Evolutionary conservation across 2,797 vertebrate species (phyloP).

Genomic region (Siniperca scherzeri): DNA sequence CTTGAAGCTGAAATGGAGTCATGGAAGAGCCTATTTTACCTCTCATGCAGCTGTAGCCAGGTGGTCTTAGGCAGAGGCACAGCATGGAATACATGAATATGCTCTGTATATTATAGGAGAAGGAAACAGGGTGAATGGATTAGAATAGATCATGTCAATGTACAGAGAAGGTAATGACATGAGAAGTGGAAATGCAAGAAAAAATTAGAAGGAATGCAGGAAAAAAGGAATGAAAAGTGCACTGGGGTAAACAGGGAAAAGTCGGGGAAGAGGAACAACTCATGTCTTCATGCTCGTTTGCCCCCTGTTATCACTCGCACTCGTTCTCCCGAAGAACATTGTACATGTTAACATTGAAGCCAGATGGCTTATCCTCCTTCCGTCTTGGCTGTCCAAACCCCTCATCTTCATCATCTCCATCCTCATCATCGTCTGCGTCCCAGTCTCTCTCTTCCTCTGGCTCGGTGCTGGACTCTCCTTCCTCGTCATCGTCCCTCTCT

Average conservation of each 20-base stretch:
- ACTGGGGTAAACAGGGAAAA: slow-evolving; percentile 14
- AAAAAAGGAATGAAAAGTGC: slow-evolving; percentile 45
- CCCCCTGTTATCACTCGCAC: slow-evolving; percentile 78
- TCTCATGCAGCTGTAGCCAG: slow-evolving; percentile 88
- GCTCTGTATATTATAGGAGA: slow-evolving; percentile 49
- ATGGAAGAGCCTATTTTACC: slow-evolving; percentile 78
- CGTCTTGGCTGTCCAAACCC: slow-evolving; percentile 57
- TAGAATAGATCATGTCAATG: slow-evolving; percentile 33
- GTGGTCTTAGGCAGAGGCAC: slow-evolving; percentile 89
- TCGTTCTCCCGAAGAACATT: slow-evolving; percentile 85
- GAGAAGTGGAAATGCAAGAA: slow-evolving; percentile 34
- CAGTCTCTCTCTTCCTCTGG: slow-evolving; percentile 90
- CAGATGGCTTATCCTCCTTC: slow-evolving; percentile 56
- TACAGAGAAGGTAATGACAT: slow-evolving; percentile 33
- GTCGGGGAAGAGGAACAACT: slow-evolving; percentile 23
- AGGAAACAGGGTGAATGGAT: slow-evolving; percentile 23
- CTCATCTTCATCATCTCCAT: slow-evolving; percentile 86
- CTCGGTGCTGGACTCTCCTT: slow-evolving; percentile 90
- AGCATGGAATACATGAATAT: slow-evolving; percentile 64
- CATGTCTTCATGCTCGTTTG: neutral
- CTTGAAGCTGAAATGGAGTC: slow-evolving; percentile 15
- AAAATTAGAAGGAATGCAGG: slow-evolving; percentile 62
- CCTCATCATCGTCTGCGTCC: slow-evolving; percentile 90
- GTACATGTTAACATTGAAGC: slow-evolving; percentile 85
- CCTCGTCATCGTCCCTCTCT: slow-evolving; percentile 80